Percentiles rank a stretch among this genome's conserved stretches.
These are phyloP conservation scores for Chloropsis hardwickii DNA, from an alignment of 2,113 vertebrate species.

Conservation along the genomic window DNA sequence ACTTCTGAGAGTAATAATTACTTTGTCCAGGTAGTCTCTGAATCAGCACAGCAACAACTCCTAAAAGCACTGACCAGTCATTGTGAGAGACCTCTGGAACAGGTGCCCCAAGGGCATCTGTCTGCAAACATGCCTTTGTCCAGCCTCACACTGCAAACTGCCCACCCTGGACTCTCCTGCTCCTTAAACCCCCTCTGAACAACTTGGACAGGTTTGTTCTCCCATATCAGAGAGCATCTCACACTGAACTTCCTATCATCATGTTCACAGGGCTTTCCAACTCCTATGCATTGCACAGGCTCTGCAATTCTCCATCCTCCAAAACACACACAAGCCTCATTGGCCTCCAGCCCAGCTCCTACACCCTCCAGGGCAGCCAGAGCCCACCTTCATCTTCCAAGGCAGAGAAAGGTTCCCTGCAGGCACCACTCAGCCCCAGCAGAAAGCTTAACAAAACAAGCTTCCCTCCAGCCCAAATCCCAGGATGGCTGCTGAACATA, in stretches of 20 bases:
- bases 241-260: background rate
- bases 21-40: background rate
- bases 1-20: background rate
- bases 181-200: background rate
- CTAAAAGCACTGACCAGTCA: background rate
- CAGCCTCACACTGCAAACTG: background rate
- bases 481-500: background rate
- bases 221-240: background rate
- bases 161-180: background rate
- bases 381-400: background rate
- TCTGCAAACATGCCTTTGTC: background rate
- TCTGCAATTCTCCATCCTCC: background rate
- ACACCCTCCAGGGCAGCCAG: background rate
- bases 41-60: background rate
- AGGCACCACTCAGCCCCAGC: background rate
- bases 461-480: background rate
- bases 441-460: background rate
- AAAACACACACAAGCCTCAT: background rate
- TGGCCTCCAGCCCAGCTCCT: background rate
- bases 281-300: background rate
- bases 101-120: background rate
- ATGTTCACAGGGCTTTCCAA: background rate
- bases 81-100: background rate
- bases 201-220: background rate
- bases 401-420: background rate